Evolutionary conservation across 2,113 vertebrate genomes (phyloP).

Genomic region (Campylomormyrus numenius): DNA sequence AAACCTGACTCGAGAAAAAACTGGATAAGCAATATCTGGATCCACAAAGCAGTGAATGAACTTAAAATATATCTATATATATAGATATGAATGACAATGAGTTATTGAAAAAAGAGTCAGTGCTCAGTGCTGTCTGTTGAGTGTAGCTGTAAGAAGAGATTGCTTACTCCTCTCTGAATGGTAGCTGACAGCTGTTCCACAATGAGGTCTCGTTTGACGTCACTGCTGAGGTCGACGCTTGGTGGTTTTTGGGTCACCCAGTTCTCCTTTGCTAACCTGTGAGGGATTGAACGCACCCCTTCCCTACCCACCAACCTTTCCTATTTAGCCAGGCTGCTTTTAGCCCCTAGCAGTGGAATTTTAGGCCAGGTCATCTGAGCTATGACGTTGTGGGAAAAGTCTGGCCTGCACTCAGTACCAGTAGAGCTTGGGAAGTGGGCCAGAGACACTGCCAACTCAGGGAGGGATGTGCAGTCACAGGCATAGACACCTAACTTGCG

Average conservation of each 20-base stretch:
- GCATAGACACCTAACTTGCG: neutral
- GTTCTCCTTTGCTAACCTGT: neutral
- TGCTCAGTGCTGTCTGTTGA: neutral
- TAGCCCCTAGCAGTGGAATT: slow-evolving; percentile 2
- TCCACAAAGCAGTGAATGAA: neutral
- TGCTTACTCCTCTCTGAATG: neutral
- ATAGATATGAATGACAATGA: neutral
- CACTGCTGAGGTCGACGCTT: neutral
- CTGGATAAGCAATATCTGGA: neutral
- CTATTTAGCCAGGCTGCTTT: neutral
- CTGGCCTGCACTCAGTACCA: neutral
- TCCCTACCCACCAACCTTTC: neutral
- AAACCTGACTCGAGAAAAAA: neutral
- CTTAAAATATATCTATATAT: too few relatives aligned
- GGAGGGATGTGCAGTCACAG: neutral
- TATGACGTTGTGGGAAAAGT: neutral
- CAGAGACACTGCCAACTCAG: neutral
- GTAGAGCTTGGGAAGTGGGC: neutral
- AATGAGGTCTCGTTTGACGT: neutral
- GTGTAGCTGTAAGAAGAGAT: neutral
- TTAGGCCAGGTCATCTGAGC: neutral
- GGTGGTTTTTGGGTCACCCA: neutral
- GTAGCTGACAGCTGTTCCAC: neutral
- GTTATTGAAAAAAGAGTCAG: neutral
- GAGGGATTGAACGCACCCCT: neutral